Base-by-base conservation (phyloP, 2,797 vertebrate genomes). In the Squalus acanthias region DNA sequence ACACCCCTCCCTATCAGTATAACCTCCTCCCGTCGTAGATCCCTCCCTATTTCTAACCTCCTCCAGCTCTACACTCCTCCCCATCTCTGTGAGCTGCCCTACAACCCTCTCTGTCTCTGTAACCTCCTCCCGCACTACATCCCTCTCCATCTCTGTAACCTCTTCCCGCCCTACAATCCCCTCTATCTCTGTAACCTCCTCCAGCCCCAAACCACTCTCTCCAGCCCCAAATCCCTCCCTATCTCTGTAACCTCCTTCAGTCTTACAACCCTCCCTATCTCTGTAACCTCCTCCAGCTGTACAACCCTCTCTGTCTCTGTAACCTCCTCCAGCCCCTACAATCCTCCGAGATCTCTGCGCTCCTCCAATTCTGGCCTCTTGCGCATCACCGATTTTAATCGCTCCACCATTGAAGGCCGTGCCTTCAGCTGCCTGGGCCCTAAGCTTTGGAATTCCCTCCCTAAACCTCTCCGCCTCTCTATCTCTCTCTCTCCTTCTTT, bases 401-500 rank as follows among this genome's bases (percentile, higher is more conserved):
- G 6, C 7, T 5, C 24, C 70, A 29, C 24, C 70, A 72, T 8
- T 72, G 24, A 0, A 24, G 22, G 69, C 20, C 17, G 69, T 70
- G 69, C 69, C 17, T 72, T 72, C 70, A 29, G 20, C 22, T 70
- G 69, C 22, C 69, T 70, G 22, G 69, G 15, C 76, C 33, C 12
- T 17, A 39, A 63, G 1, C 12, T 82, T 17, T 85, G 17, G 20
- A 24, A 50, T 22, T 22, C 20, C 17, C 79, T 85, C 82, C 39
- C 12, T 67, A 67, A 85, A 22, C 39, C 20, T 9, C 96, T 97
- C 96, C 96, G 96, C 96, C 96, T 96, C 96, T 96, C 96, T 95
- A 96, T 20, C 97, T 97, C 96, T 96, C 96, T 96, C 50, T 24
- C 1, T 33, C 0, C 13, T 1, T 3, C 88, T 60, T 91, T 63